These are phyloP conservation scores for Tetramorium parvispinum DNA, from an alignment of 1,140 invertebrate genomes.

Conservation along the genomic window DNA sequence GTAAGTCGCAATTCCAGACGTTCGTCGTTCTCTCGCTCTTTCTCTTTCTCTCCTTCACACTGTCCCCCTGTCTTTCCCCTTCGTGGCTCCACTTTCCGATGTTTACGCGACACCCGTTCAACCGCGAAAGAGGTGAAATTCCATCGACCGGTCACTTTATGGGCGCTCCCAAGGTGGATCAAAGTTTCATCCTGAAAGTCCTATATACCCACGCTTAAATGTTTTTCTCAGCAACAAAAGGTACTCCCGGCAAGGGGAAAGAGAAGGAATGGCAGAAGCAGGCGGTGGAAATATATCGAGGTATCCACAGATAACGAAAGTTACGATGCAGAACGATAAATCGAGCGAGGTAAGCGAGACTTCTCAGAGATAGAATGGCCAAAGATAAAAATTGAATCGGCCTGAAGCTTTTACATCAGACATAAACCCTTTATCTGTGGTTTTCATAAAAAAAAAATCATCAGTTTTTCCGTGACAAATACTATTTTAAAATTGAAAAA, in stretches of 20 bases:
- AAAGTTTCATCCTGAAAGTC: constrained; percentile 62
- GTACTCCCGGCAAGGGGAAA: not conserved
- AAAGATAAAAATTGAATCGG: constrained; percentile 61
- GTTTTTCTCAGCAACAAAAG: constrained; percentile 57
- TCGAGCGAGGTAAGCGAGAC: constrained; percentile 5
- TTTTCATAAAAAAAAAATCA: not conserved
- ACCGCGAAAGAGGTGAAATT: constrained; percentile 56
- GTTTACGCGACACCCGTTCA: constrained; percentile 42
- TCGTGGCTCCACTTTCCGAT: not conserved
- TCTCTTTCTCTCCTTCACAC: not conserved
- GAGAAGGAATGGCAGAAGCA: constrained; percentile 13
- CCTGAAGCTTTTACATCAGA: constrained; percentile 3
- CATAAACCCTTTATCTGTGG: constrained; percentile 29
- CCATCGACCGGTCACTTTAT: constrained; percentile 57
- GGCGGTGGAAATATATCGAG: not conserved
- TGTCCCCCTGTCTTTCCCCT: not conserved
- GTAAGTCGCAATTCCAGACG: constrained; percentile 58
- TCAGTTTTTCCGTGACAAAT: not conserved
- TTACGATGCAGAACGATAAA: constrained; percentile 58
- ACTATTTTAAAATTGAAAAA: not conserved
- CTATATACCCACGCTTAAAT: constrained; percentile 48
- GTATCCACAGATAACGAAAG: constrained; percentile 50
- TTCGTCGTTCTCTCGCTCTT: constrained; percentile 15
- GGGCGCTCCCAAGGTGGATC: constrained; percentile 46
- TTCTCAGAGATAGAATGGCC: constrained; percentile 1